Evolutionary conservation across 1,140 invertebrate genomes (phyloP).

Genomic region (Euura saliciscinereae): DNA sequence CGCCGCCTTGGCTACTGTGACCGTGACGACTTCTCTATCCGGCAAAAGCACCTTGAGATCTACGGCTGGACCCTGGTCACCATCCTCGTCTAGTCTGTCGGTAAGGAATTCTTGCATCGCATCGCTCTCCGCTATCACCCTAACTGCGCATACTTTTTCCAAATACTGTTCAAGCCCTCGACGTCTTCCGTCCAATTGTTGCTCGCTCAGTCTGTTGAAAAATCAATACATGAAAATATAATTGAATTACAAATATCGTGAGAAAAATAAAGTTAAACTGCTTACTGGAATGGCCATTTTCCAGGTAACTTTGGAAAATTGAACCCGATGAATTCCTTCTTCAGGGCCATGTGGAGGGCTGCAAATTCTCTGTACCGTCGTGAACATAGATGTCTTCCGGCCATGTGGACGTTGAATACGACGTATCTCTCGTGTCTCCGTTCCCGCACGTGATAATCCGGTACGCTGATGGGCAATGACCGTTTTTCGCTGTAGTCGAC

Average conservation of each 20-base stretch:
- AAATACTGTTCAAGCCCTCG: constrained; percentile 96
- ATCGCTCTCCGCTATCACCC: constrained; percentile 97
- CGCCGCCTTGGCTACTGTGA: constrained; percentile 90
- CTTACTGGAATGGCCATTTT: constrained; percentile 95
- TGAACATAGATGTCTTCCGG: constrained; percentile 95
- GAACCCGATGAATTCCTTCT: constrained; percentile 97
- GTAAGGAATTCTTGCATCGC: constrained; percentile 97
- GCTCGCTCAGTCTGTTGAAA: constrained; percentile 78
- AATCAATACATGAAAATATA: too few relatives aligned
- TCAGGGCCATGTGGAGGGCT: constrained; percentile 86
- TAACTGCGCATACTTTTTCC: constrained; percentile 97
- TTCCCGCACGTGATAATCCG: constrained; percentile 87
- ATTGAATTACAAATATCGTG: too few relatives aligned
- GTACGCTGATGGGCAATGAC: constrained; percentile 97
- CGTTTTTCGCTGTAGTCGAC: constrained; percentile 98
- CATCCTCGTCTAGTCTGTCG: constrained; percentile 80
- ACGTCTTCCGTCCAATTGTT: constrained; percentile 92
- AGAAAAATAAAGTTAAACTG: too few relatives aligned
- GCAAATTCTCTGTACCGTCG: constrained; percentile 95
- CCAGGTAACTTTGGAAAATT: constrained; percentile 97
- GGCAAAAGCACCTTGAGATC: constrained; percentile 85
- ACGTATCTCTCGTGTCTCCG: constrained; percentile 89
- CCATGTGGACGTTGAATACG: constrained; percentile 99
- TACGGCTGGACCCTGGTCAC: constrained; percentile 84
- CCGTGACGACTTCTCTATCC: constrained; percentile 87